Base-by-base conservation (phyloP, 1,140 invertebrate species). In the Steinernema feltiae region DNA sequence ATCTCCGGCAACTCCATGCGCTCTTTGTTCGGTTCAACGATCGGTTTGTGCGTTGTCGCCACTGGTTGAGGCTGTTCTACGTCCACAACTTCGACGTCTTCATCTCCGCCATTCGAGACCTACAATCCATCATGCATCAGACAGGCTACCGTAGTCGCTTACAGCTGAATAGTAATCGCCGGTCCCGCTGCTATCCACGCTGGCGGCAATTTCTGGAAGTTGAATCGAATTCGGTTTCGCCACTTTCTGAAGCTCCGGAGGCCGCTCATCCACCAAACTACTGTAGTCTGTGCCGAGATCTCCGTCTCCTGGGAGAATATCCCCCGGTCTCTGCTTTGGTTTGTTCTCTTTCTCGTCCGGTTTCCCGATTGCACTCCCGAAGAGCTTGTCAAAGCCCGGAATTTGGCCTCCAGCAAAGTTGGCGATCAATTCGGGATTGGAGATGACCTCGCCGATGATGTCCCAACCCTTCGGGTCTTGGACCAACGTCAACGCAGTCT, bases 391-490 rank as follows among this genome's bases (percentile, higher is more conserved):
- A 69, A 73, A 63, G 29, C 71, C 75, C 24, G 69, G 70, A 3
- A 32, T 48, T 24, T 46, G 71, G 27, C 69, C 73, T 0, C 79
- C 82, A 53, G 78, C 76, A 69, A 86, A 85, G 31, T 84, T 79
- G 32, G 86, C 81, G 31, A 85, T 85, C 2, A 85, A 73, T 48
- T 85, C 83, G 0, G 84, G 84, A 69, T 85, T 85, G 18, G 78
- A 80, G 12, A 85, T 41, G 1, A 85, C 27, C 63, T 86, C 83
- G 21, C 83, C 84, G 41, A 85, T 79, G 17, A 84, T 83, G 70
- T 86, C 83, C 79, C 79, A 80, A 1, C 84, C 84, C 69, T 85
- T 86, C 41, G 80, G 82, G 74, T 85, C 84, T 74, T 86, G 79
- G 3, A 85, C 69, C n/a, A 85, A 73, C 1, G 76, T 76, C 17